phyloP scores from a whole-genome alignment of 2,888 invertebrate species.

The Neoscelio sp. region DNA sequence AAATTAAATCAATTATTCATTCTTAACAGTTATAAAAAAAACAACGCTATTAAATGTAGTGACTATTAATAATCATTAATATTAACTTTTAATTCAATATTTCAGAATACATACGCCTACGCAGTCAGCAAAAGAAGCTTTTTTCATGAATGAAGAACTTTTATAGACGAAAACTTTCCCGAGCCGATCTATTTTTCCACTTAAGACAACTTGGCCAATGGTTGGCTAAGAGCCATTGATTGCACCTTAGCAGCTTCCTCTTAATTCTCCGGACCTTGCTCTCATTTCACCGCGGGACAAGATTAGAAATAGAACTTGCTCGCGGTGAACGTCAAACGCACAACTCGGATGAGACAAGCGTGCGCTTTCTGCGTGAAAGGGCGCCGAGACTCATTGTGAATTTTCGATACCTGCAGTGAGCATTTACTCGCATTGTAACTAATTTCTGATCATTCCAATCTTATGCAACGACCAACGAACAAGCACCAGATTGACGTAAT shows the following conservation, averaged over 20 bases:
- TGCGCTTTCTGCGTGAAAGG: conserved; percentile 66
- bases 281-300: conserved; percentile 81
- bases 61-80: no score
- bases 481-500: conserved; percentile 61
- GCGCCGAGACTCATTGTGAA: conserved; percentile 38
- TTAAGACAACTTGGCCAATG: conserved; percentile 79
- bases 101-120: no score
- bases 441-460: conserved; percentile 52
- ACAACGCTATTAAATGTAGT: no score
- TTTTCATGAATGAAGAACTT: conserved; percentile 58
- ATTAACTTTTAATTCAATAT: no score
- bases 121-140: neutral
- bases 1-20: no score
- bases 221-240: conserved; percentile 81
- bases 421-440: conserved; percentile 17
- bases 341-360: conserved; percentile 51
- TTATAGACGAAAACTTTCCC: conserved; percentile 60
- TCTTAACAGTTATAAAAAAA: no score
- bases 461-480: conserved; percentile 60
- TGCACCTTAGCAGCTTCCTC: conserved; percentile 82
- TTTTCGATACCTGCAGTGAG: conserved; percentile 31
- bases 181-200: conserved; percentile 80
- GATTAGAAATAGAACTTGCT: conserved; percentile 76
- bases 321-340: conserved; percentile 62
- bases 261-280: conserved; percentile 83